phyloP scores from a whole-genome alignment of 2,113 vertebrate genomes.

The Pterocles gutturalis region DNA sequence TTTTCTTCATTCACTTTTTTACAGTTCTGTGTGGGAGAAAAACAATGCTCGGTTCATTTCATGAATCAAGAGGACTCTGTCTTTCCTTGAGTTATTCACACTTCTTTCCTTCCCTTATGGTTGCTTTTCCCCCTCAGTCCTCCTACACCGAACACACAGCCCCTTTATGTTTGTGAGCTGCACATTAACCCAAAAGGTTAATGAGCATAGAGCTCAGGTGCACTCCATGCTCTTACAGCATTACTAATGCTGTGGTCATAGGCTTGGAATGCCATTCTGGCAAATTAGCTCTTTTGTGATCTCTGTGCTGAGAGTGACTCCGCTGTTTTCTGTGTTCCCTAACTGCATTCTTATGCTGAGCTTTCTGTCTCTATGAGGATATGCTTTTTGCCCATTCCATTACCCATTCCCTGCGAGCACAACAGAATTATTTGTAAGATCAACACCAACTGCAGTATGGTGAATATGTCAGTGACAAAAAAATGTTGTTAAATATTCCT shows the following conservation, averaged over 20 bases:
- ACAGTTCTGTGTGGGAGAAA: background rate
- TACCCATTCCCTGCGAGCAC: background rate
- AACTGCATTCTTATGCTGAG: conserved; percentile 35
- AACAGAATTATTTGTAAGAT: conserved; percentile 25
- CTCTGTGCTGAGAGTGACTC: fast-evolving
- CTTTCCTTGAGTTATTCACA: background rate
- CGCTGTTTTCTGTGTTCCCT: background rate
- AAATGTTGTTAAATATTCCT: background rate
- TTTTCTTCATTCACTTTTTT: conserved; percentile 1
- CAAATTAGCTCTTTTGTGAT: conserved; percentile 52
- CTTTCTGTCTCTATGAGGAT: background rate
- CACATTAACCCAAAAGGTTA: conserved; percentile 51
- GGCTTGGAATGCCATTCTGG: conserved; percentile 49
- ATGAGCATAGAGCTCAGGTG: conserved; percentile 39
- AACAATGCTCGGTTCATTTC: conserved; percentile 12
- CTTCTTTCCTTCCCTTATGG: background rate
- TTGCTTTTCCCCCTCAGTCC: background rate
- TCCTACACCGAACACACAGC: background rate
- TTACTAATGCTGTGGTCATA: conserved; percentile 42
- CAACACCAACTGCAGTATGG: background rate
- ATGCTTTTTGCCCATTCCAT: background rate
- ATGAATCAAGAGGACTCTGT: conserved; percentile 15
- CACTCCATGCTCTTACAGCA: background rate
- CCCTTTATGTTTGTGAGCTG: conserved; percentile 1
- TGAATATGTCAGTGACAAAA: background rate